These are phyloP conservation scores for Acrocyrtus sp. DNA, from an alignment of 2,888 invertebrate species.

Conservation along the genomic window DNA sequence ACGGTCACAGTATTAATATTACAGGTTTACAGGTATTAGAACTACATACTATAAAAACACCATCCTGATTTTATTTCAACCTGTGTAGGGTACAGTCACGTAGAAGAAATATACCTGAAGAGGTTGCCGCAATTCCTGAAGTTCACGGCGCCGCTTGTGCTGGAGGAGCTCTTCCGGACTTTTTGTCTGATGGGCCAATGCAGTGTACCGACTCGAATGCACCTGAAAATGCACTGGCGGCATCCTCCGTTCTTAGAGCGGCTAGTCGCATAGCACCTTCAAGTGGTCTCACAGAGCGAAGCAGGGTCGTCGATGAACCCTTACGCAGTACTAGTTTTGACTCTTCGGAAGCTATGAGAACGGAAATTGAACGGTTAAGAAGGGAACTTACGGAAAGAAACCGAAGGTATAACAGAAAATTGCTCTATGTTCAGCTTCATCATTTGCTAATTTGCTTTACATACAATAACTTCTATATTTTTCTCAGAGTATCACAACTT, in stretches of 20 bases:
- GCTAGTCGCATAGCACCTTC: constrained; percentile 22
- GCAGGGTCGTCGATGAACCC: constrained; percentile 36
- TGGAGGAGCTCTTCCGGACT: constrained; percentile 71
- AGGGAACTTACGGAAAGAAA: constrained; percentile 57
- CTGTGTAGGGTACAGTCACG: constrained; percentile 6
- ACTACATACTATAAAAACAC: too few species aligned
- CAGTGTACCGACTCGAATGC: constrained; percentile 65
- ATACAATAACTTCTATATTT: constrained; percentile 2
- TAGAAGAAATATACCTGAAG: constrained; percentile 22
- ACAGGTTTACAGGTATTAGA: too few species aligned
- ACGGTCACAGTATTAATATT: too few species aligned
- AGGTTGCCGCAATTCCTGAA: constrained; percentile 9
- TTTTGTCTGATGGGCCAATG: constrained; percentile 77
- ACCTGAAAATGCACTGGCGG: constrained; percentile 24
- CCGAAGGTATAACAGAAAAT: constrained; percentile 53
- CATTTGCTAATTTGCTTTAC: constrained; percentile 9
- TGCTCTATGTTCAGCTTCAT: not conserved
- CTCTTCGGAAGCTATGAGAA: constrained; percentile 40
- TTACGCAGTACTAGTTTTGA: constrained; percentile 50
- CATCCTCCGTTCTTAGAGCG: constrained; percentile 29
- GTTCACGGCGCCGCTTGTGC: constrained; percentile 13
- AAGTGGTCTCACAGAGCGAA: constrained; percentile 23
- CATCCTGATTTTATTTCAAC: too few species aligned
- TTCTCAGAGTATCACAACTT: constrained; percentile 54
- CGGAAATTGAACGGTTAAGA: constrained; percentile 55